Evolutionary conservation across 2,113 vertebrate genomes (phyloP), one percentile per base, ranked within the genome.

Genomic region (Turdus rufiventris): DNA sequence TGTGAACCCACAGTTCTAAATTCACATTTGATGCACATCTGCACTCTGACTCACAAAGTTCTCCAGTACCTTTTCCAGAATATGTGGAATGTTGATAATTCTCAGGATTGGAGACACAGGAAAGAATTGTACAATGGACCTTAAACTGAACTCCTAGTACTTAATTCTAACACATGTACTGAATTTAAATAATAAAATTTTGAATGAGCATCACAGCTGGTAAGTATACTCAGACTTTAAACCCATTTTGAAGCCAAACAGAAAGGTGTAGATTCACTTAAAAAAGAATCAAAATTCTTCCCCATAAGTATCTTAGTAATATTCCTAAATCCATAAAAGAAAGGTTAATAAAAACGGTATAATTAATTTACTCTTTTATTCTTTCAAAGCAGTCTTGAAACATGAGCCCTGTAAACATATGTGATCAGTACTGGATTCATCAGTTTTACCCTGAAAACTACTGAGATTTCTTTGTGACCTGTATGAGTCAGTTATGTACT

Each of bases 11-110:
- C 36, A 87, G 34, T 13, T 61, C 45, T 63, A 78, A 67, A 63
- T 5, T 34, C 21, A 67, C 28, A 58, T 14, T 65, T 75, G 63
- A 85, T 0, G 3, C 43, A 68, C 0, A 0, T 19, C 53, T 72
- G 18, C 43, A 60, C 34, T 63, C 61, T 18, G 31, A 72, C 31
- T 65, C 40, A 60, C 23, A 0, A 79, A 48, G 21, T 63, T 85
- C 28, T 76, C 73, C 7, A 36, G 14, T 7, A 61, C 47, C 42
- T 56, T 92, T 57, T 50, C 23, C 34, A 88, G 48, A 90, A 68
- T 20, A 77, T 9, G 23, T 48, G 5, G 5, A 65, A 68, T 36
- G 75, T 9, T 31, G 12, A 13, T 31, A 82, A 31, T 18, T 53
- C 60, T 85, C 43, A 60, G 40, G n/a, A 87, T 11, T 53, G 15